Conservation (phyloP, 2,888 invertebrate species). For the Lingula anatina region DNA sequence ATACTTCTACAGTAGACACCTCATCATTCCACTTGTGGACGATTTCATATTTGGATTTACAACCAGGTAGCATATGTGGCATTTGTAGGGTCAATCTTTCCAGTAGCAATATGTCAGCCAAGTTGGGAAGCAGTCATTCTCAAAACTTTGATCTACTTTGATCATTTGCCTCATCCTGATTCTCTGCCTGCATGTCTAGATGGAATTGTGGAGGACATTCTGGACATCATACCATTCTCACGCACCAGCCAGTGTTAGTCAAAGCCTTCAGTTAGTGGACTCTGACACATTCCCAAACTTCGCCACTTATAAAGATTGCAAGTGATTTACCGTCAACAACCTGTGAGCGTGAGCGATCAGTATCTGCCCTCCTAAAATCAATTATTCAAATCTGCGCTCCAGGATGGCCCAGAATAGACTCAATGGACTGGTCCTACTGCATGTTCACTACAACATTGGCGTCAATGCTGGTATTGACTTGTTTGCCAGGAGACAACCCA, state of each 20-base stretch:
- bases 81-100: neutral
- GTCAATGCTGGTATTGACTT: neutral
- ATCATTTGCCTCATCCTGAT: neutral
- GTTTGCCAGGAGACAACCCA: too few species aligned
- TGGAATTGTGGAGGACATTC: conserved; percentile 6
- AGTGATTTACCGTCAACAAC: conserved; percentile 9
- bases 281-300: conserved; percentile 8
- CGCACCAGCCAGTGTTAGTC: conserved; percentile 2
- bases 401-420: conserved; percentile 11
- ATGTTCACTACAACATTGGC: conserved; percentile 4
- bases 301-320: conserved; percentile 1
- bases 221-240: conserved; percentile 2
- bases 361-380: conserved; percentile 7
- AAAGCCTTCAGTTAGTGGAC: conserved; percentile 4
- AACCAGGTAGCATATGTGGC: too few species aligned
- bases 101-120: neutral
- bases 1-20: conserved; percentile 4
- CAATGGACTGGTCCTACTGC: conserved; percentile 8
- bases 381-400: conserved; percentile 11
- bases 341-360: conserved; percentile 6
- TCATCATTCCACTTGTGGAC: conserved; percentile 7
- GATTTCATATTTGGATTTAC: conserved; percentile 6
- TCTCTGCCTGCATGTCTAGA: neutral
- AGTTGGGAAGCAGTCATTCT: too few species aligned
- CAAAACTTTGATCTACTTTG: too few species aligned